Evolutionary conservation across 1,140 invertebrate genomes (phyloP).

Genomic region (Eumaeus atala): DNA sequence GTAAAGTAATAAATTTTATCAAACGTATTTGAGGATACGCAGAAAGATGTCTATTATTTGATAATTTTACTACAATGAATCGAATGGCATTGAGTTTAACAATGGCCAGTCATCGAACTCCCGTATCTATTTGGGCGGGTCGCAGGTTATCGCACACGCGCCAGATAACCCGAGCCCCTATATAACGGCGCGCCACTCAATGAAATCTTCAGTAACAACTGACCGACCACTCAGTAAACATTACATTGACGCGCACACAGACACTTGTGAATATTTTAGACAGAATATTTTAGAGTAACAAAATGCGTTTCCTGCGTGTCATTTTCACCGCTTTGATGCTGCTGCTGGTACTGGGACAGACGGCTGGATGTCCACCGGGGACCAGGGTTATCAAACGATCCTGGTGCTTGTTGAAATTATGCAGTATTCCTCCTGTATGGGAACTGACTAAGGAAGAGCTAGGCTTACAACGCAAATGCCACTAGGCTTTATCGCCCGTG

Average conservation of each 20-base stretch:
- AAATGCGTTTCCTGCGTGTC: conserved; percentile 43
- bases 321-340: conserved; percentile 30
- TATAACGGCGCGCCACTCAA: conserved; percentile 43
- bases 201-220: conserved; percentile 43
- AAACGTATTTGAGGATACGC: neutral
- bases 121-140: neutral
- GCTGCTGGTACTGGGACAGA: conserved; percentile 14
- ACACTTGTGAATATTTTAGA: no score
- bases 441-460: neutral
- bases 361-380: conserved; percentile 30
- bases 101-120: conserved; percentile 55
- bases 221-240: conserved; percentile 40
- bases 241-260: neutral
- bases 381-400: conserved; percentile 36
- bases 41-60: conserved; percentile 26
- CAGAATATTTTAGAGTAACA: conserved; percentile 17
- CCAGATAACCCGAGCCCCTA: conserved; percentile 51
- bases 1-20: no score
- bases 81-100: conserved; percentile 44
- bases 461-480: no score
- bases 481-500: no score
- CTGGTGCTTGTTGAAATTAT: conserved; percentile 50
- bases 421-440: conserved; percentile 33
- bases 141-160: conserved; percentile 55
- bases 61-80: conserved; percentile 62